Conservation (phyloP, 2,888 invertebrate species). For the Carabus problematicus region DNA sequence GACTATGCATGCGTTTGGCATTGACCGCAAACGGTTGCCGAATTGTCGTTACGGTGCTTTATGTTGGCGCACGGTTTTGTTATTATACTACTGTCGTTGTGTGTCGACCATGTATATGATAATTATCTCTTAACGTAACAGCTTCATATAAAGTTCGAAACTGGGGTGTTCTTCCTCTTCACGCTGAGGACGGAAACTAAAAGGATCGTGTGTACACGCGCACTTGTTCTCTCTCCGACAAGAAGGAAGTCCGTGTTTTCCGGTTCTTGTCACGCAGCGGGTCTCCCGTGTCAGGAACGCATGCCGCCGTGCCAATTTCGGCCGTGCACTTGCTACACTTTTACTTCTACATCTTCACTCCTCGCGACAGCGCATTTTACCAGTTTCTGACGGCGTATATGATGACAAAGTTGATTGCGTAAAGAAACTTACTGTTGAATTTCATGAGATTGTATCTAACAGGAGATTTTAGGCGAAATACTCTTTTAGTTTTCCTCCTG, state of each 20-base stretch:
- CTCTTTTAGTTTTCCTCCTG: too few species aligned
- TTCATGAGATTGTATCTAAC: too few species aligned
- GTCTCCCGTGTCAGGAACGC: conserved; percentile 1
- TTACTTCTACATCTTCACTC: too few species aligned
- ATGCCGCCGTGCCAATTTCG: too few species aligned
- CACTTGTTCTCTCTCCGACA: not conserved
- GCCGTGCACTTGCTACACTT: too few species aligned
- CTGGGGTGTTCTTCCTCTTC: conserved; percentile 15
- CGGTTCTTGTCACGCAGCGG: conserved; percentile 20
- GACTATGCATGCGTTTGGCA: too few species aligned
- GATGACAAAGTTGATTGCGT: too few species aligned
- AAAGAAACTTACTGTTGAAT: too few species aligned
- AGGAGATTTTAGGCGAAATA: too few species aligned
- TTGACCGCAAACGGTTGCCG: conserved; percentile 35
- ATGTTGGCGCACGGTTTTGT: conserved; percentile 9
- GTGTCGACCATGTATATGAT: conserved; percentile 20
- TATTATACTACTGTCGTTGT: too few species aligned
- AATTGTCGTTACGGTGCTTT: conserved; percentile 31
- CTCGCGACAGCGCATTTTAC: too few species aligned
- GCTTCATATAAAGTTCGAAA: conserved; percentile 32
- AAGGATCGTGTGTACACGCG: conserved; percentile 6
- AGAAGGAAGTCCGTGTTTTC: conserved; percentile 22
- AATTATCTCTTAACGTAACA: conserved; percentile 31
- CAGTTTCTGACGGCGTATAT: too few species aligned
- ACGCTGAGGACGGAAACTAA: conserved; percentile 9